Evolutionary conservation across 2,797 vertebrate species (phyloP), one percentile per base, ranked within the genome.

Genomic region (Vespertilio murinus): DNA sequence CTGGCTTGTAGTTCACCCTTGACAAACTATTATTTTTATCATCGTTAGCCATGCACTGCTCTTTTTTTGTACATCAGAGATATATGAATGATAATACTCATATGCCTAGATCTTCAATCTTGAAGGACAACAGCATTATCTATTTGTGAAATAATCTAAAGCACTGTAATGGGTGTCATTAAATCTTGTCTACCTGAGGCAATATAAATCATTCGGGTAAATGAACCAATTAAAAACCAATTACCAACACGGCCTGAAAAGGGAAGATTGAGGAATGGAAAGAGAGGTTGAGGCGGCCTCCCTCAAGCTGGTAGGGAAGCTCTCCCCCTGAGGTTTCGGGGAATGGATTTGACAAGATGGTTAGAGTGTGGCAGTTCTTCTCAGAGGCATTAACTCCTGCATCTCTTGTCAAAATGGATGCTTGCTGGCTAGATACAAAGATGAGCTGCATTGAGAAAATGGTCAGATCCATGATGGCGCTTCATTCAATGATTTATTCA

Each of bases 211-310:
- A 97, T 97, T 95, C 94, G 93, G 96, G 96, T 97, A 97, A 97
- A 97, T 97, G 96, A 97, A 97, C 95, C 95, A 95, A 97, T 97
- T 97, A 97, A 97, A 97, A 97, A 96, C 94, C 96, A 97, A 97
- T 97, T 97, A 97, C 96, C 93, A 95, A 94, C 97, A 88, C 61
- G 23, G 93, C 90, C 94, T 97, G 96, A 96, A 83, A 95, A 89
- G 95, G 90, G 95, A 96, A 96, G 95, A 90, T 93, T 94, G 95
- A 97, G 47, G 93, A 93, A 95, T 94, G 85, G 85, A 90, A 90
- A 61, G 49, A 78, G 94, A 93, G 77, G 90, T 81, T 75, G 79
- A 78, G 91, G 54, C 3, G n/a, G 94, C 56, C 59, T 91, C 80
- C 1, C 69, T 84, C 77, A 95, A 86, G 70, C 77, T 80, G 78